phyloP scores from a whole-genome alignment of 2,113 vertebrate species.

The Corythornis madagascariensis region DNA sequence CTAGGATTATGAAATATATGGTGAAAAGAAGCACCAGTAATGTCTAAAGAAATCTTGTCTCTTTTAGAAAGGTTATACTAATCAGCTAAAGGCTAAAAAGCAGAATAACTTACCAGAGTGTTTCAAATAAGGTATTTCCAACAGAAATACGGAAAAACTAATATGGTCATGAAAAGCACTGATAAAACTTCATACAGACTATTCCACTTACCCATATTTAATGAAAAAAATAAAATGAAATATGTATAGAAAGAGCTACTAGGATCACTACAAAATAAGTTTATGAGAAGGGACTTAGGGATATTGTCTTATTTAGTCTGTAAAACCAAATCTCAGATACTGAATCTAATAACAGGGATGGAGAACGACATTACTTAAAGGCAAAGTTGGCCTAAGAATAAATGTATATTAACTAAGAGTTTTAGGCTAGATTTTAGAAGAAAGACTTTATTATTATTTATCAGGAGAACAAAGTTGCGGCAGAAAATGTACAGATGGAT shows the following conservation, averaged over 20 bases:
- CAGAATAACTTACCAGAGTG: neutral
- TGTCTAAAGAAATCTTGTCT: neutral
- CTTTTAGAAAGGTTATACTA: neutral
- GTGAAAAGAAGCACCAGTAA: neutral
- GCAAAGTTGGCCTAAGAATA: neutral
- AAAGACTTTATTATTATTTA: neutral
- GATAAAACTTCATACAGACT: neutral
- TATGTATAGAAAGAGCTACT: neutral
- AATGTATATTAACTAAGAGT: neutral
- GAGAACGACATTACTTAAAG: neutral
- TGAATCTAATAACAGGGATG: neutral
- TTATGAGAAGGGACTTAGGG: neutral
- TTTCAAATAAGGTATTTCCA: neutral
- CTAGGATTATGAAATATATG: neutral
- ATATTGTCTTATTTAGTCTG: neutral
- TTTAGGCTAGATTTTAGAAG: neutral
- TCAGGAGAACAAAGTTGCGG: neutral
- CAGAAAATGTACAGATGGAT: neutral
- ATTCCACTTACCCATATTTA: neutral
- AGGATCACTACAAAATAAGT: neutral
- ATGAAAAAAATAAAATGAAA: neutral
- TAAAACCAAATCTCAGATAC: neutral
- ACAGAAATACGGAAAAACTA: neutral
- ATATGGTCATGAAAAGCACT: neutral
- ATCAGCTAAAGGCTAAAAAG: neutral